Conservation (phyloP, 2,888 invertebrate genomes). For the Netelia melanura region DNA sequence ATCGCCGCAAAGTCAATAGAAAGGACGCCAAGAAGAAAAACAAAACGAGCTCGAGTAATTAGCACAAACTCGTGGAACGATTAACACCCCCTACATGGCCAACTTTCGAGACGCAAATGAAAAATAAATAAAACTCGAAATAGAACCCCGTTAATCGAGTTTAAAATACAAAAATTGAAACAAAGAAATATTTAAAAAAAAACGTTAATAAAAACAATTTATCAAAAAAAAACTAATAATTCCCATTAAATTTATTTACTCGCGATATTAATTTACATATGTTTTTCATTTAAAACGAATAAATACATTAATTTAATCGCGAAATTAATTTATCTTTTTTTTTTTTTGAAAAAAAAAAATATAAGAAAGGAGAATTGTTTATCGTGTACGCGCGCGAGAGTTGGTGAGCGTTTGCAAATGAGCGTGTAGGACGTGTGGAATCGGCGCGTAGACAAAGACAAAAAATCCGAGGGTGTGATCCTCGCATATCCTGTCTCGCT, state of each 20-base stretch:
- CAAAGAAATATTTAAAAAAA: not conserved
- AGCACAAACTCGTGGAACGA: constrained; percentile 60
- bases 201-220: not conserved
- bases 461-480: constrained; percentile 43
- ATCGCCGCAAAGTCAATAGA: constrained; percentile 55
- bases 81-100: constrained; percentile 38
- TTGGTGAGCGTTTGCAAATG: constrained; percentile 45
- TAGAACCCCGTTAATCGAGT: not conserved
- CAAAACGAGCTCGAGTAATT: constrained; percentile 39
- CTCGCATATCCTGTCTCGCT: constrained; percentile 49
- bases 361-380: constrained; percentile 15
- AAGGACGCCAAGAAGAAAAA: constrained; percentile 2
- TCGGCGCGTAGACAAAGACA: constrained; percentile 13
- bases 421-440: constrained; percentile 59
- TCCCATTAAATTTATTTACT: too few relatives aligned
- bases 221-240: not conserved
- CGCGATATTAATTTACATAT: too few relatives aligned
- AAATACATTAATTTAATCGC: too few relatives aligned
- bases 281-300: too few relatives aligned
- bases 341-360: not conserved
- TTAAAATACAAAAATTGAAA: not conserved
- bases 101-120: not conserved
- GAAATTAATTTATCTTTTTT: not conserved
- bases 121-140: not conserved
- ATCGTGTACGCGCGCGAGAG: not conserved